phyloP scores from a whole-genome alignment of 2,888 invertebrate genomes.

The Alitta virens region DNA sequence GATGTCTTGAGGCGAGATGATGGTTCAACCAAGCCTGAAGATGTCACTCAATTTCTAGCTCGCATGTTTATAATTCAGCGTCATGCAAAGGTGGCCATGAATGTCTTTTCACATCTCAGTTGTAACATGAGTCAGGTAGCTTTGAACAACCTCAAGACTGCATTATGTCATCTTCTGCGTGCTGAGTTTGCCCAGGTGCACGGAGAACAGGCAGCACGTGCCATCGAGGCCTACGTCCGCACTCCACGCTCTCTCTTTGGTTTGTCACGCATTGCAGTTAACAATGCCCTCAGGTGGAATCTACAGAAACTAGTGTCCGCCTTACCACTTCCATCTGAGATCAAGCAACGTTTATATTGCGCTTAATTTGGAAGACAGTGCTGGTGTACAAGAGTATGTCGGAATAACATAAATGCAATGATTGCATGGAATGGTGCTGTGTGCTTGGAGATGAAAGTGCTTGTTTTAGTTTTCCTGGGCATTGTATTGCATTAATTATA shows the following conservation, averaged over 20 bases:
- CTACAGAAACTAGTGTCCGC: neutral
- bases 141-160: slow-evolving; percentile 1
- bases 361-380: neutral
- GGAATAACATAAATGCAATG: too few relatives aligned
- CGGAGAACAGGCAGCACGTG: neutral
- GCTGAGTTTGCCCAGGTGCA: neutral
- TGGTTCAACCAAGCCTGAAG: slow-evolving; percentile 1
- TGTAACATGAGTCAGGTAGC: neutral
- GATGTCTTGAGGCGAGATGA: neutral
- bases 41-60: slow-evolving; percentile 7
- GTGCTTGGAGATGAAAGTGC: too few relatives aligned
- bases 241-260: slow-evolving; percentile 2
- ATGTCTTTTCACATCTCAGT: slow-evolving; percentile 1
- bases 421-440: too few relatives aligned
- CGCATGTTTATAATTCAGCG: slow-evolving; percentile 6
- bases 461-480: too few relatives aligned
- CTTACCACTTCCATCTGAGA: neutral
- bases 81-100: neutral
- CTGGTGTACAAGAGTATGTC: neutral
- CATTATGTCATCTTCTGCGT: neutral
- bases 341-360: neutral
- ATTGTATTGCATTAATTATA: too few relatives aligned
- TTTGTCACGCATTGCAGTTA: slow-evolving; percentile 2
- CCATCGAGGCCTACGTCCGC: neutral
- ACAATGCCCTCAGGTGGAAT: slow-evolving; percentile 5